These are phyloP conservation scores for Vulpes lagopus DNA, from an alignment of 2,113 vertebrate genomes.

Conservation along the genomic window DNA sequence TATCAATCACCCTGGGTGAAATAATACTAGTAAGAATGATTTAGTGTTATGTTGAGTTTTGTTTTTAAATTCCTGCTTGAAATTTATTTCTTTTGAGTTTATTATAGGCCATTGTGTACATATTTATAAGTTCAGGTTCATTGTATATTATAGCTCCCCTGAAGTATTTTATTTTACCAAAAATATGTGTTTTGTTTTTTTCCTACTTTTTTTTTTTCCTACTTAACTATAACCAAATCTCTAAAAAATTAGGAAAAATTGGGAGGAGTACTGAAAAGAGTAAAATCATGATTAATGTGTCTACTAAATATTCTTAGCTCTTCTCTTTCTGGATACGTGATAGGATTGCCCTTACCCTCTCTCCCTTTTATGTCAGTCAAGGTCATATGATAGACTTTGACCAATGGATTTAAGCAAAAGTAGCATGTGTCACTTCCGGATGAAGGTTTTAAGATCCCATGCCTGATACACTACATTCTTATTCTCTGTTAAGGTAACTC, in stretches of 20 bases:
- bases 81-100: background rate
- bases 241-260: background rate
- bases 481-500: background rate
- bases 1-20: background rate
- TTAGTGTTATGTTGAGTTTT: background rate
- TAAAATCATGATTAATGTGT: background rate
- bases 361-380: background rate
- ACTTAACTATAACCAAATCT: background rate
- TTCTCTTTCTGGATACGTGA: background rate
- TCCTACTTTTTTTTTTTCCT: background rate
- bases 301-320: background rate
- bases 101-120: background rate
- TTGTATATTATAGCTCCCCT: background rate
- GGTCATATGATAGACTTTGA: background rate
- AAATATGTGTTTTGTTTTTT: constrained; percentile 1
- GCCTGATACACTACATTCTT: background rate
- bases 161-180: background rate
- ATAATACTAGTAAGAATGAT: background rate
- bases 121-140: background rate
- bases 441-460: background rate
- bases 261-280: background rate
- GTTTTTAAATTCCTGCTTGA: background rate
- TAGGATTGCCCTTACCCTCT: background rate
- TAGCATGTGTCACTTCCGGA: background rate
- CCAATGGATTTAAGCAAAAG: background rate